Base-by-base conservation (phyloP, 2,797 vertebrate genomes). In the Protosalanx chinensis region DNA sequence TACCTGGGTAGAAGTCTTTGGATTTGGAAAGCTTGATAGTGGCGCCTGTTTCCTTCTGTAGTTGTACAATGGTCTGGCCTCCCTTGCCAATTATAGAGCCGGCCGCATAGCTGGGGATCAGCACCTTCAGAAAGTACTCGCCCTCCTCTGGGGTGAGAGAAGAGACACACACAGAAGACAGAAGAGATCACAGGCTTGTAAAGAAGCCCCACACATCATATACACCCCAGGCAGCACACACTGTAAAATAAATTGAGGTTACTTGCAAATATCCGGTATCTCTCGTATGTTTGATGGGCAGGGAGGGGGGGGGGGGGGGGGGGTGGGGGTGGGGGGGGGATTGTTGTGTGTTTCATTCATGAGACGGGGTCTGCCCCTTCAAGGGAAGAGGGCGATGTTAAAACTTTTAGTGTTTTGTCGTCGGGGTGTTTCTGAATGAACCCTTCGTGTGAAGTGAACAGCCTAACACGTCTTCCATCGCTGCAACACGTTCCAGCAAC, bases 21-120 rank as follows among this genome's bases (percentile, higher is more conserved):
- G 96, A 98, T 92, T 98, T 98, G 87, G 96, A 98, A 84, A 97
- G 93, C 86, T 98, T 98, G 90, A 98, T 97, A 78, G 95, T 98
- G 86, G 96, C 96, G 20, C 95, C 95, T 0, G 96, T 98, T 91
- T 98, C 96, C 84, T 97, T 96, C 91, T 98, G 96, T 76, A 97
- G 89, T 88, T 98, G 96, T 79, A 98, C 96, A 72, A 98, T 98
- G 81, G 96, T 97, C 88, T 98, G 96, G 72, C 96, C 96, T 16
- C 96, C 96, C 84, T 97, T 97, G 82, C 96, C 96, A 70, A 98
- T 98, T 90, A 98, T 97, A 88, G 96, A 98, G 85, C 96, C 96
- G 1, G 96, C 96, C 1, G 96, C 96, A 88, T 97, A 97, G 93
- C 96, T 97, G 87, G 96, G 96, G 88, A 98, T 97, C 91, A 98